Base-by-base conservation (phyloP, 2,797 vertebrate species). In the Amblyopsis hoosieri region DNA sequence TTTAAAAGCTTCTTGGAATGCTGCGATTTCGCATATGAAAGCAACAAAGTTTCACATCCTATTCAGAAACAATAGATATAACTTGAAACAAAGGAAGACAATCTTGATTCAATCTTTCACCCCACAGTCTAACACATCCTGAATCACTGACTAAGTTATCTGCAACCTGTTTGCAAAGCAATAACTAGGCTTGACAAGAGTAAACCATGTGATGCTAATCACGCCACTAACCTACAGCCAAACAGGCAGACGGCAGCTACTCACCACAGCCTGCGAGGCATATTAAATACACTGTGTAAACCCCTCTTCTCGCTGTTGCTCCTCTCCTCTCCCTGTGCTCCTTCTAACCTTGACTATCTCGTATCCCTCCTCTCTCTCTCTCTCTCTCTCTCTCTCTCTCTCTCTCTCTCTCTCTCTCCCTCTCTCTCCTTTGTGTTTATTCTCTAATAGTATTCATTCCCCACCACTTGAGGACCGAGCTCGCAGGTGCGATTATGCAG, bases 181-280 rank as follows among this genome's bases (percentile, higher is more conserved):
- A 37, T 9, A 37, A 37, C 33, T 37, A 37, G 33, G 33, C 33
- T 37, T 37, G 33, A 37, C 33, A 37, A 37, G 33, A 3, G 45
- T 4, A 4, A 11, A 57, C 14, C 0, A 1, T 10, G n/a, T 0
- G 9, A 7, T 45, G 11, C 6, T 13, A 46, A 17, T 9, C 51
- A 47, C 14, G 2, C 17, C 11, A 17, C 17, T 12, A 6, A 7
- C 7, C 14, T 14, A 60, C 0, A 13, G 11, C 19, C 12, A 29
- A 54, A 54, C 11, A 29, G 29, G 15, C 4, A 37, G 60, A 29
- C 15, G 46, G 57, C 12, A 3, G 46, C 52, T 67, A 87, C 89
- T 90, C 75, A 91, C 89, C 89, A 91, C 65, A 86, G 79, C 82
- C 82, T 91, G 60, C 88, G 87, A 10, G 86, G 89, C 89, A 91